Conservation (phyloP, 1,140 invertebrate species). For the Lasioglossum albipes region DNA sequence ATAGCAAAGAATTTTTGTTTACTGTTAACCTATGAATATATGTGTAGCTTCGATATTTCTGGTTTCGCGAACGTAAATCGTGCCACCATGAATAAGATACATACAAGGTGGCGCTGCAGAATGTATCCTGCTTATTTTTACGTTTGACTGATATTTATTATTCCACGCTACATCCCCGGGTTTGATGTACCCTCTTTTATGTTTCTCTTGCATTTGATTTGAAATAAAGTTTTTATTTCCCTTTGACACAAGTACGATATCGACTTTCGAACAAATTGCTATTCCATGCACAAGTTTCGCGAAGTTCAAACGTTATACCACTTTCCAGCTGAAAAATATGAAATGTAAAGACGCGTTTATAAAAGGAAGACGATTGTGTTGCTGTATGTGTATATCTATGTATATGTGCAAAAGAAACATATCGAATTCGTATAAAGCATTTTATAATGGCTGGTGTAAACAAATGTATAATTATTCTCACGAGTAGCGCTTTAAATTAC, state of each 20-base stretch:
- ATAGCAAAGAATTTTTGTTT: too few species aligned
- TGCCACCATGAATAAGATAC: neutral
- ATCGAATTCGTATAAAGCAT: too few species aligned
- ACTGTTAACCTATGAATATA: too few species aligned
- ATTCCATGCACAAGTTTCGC: neutral
- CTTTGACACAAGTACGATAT: neutral
- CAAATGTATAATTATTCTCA: too few species aligned
- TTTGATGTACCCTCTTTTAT: neutral
- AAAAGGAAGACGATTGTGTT: neutral
- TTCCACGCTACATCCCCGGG: neutral
- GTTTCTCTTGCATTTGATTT: neutral
- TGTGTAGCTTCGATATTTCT: too few species aligned
- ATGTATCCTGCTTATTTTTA: neutral
- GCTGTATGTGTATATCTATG: too few species aligned
- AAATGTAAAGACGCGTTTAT: neutral
- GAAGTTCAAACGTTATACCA: neutral
- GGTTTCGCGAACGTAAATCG: neutral
- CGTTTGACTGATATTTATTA: neutral
- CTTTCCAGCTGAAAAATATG: neutral
- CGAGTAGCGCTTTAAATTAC: too few species aligned
- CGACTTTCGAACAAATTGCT: neutral
- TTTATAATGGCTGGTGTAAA: too few species aligned
- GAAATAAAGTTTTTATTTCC: slow-evolving; percentile 1
- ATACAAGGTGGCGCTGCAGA: neutral
- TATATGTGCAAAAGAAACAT: too few species aligned